phyloP scores from a whole-genome alignment of 2,888 invertebrate genomes.

The Lymantria dispar region DNA sequence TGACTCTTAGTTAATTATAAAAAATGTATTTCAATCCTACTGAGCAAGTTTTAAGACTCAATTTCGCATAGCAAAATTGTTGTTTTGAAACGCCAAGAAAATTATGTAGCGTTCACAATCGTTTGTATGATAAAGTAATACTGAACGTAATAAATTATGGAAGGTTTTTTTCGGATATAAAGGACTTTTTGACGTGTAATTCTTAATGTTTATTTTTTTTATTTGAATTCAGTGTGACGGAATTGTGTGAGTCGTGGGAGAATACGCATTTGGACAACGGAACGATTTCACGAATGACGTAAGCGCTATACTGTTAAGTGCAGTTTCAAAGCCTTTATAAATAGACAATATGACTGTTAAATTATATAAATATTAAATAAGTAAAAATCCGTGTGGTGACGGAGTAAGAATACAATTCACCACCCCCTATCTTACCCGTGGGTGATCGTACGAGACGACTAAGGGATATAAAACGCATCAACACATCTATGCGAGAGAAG shows the following conservation, averaged over 20 bases:
- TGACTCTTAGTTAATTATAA: constrained; percentile 26
- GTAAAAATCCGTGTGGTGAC: too few relatives aligned
- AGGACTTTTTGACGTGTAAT: constrained; percentile 25
- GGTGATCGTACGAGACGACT: too few relatives aligned
- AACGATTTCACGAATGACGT: not conserved
- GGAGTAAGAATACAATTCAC: too few relatives aligned
- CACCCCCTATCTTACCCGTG: too few relatives aligned
- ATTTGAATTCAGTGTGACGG: constrained; percentile 13
- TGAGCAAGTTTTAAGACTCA: not conserved
- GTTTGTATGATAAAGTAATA: constrained; percentile 37
- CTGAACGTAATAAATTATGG: constrained; percentile 32
- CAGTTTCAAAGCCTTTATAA: not conserved
- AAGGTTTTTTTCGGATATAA: constrained; percentile 10
- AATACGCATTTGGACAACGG: not conserved
- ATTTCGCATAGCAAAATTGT: constrained; percentile 4
- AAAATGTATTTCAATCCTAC: constrained; percentile 17
- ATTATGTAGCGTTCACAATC: constrained; percentile 36
- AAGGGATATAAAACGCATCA: too few relatives aligned
- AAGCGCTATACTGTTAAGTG: not conserved
- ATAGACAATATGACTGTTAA: too few relatives aligned
- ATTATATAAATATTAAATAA: too few relatives aligned
- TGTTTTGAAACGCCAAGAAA: constrained; percentile 26
- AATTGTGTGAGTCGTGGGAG: constrained; percentile 22
- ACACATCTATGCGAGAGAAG: too few relatives aligned
- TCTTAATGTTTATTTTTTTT: constrained; percentile 26